Conservation (phyloP, 2,113 vertebrate genomes). For the Orthonyx spaldingii region DNA sequence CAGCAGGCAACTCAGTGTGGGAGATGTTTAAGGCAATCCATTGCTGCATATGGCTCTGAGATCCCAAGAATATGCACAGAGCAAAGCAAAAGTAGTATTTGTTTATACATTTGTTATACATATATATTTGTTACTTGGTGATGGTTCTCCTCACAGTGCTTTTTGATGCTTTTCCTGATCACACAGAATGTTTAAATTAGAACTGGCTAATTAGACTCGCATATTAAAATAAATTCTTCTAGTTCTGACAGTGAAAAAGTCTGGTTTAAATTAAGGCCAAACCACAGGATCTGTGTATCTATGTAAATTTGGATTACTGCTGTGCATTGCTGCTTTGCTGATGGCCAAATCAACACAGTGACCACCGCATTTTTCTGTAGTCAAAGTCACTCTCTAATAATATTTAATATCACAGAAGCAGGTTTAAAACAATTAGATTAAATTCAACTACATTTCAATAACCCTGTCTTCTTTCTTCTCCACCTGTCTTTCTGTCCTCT, state of each 20-base stretch:
- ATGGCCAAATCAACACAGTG: background rate
- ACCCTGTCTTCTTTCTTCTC: background rate
- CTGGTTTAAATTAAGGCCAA: background rate
- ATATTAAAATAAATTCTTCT: background rate
- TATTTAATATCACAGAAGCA: background rate
- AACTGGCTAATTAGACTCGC: background rate
- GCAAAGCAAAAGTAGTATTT: background rate
- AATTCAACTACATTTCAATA: background rate
- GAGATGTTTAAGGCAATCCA: background rate
- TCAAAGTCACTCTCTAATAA: background rate
- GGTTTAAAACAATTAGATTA: background rate
- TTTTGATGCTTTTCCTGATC: background rate
- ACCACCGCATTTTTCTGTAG: background rate
- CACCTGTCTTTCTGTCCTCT: background rate
- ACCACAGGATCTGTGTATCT: background rate
- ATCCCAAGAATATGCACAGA: background rate
- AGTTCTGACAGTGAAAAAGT: background rate
- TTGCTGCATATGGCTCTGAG: background rate
- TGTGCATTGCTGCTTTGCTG: background rate
- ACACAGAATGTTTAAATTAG: background rate
- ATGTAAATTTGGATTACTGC: background rate
- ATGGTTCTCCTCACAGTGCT: background rate
- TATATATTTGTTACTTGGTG: background rate
- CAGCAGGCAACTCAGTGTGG: background rate
- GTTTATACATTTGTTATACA: background rate